A percentile compares a stretch with the other conserved stretches of the same genome.
phyloP scores from a whole-genome alignment of 2,888 invertebrate species.

The Spilarctia lutea region DNA sequence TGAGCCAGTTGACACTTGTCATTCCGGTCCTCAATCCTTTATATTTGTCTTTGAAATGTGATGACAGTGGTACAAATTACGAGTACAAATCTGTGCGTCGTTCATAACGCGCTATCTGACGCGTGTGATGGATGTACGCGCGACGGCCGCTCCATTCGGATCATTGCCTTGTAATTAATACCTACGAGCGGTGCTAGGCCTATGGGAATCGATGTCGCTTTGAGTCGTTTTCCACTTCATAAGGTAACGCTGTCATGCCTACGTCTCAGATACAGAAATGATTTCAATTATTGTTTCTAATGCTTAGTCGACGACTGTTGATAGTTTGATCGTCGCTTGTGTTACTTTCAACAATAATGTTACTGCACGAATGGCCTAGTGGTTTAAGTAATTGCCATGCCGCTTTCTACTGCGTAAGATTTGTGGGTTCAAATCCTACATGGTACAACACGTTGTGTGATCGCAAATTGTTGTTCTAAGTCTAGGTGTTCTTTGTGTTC shows the following conservation, averaged over 20 bases:
- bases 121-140: constrained; percentile 80
- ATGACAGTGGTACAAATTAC: constrained; percentile 87
- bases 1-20: constrained; percentile 84
- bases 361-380: no score
- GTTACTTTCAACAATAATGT: background rate
- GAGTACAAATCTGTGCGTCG: constrained; percentile 85
- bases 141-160: constrained; percentile 66
- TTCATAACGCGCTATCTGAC: constrained; percentile 84
- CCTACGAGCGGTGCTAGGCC: constrained; percentile 64
- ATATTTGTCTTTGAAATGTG: constrained; percentile 87
- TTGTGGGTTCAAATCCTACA: no score
- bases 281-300: background rate
- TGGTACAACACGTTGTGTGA: no score
- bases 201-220: constrained; percentile 82
- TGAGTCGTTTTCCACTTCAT: constrained; percentile 76
- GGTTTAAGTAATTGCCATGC: no score
- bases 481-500: no score
- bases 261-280: background rate
- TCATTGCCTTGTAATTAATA: constrained; percentile 84
- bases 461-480: no score
- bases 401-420: no score
- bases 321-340: background rate
- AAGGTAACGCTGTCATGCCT: constrained; percentile 55
- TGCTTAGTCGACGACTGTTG: background rate
- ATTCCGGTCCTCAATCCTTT: constrained; percentile 85